These are phyloP conservation scores for Limnodromus scolopaceus DNA, from an alignment of 2,797 vertebrate genomes.

Conservation along the genomic window DNA sequence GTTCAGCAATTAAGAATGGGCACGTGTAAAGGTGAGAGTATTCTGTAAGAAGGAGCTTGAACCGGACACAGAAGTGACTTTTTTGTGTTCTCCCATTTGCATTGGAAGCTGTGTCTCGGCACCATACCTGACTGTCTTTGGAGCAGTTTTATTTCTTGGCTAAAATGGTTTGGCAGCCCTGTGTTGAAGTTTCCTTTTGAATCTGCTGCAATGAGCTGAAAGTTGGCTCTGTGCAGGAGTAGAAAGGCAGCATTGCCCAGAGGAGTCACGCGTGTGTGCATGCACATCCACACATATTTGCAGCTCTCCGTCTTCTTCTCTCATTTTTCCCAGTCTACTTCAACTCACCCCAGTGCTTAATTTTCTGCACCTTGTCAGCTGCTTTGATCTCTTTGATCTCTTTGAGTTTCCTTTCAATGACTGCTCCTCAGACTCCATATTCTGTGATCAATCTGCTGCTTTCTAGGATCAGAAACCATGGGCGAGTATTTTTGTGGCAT, in stretches of 20 bases:
- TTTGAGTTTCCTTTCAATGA: constrained; percentile 5
- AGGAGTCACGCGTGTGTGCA: rapidly evolving
- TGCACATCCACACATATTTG: not conserved
- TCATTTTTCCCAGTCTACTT: not conserved
- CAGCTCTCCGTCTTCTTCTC: not conserved
- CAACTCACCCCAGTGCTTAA: not conserved
- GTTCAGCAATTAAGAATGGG: not conserved
- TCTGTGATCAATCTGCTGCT: not conserved
- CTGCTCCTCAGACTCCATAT: constrained; percentile 7
- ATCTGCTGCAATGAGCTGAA: not conserved
- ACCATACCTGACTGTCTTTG: not conserved
- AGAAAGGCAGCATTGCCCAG: not conserved
- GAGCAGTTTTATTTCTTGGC: not conserved
- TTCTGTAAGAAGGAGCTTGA: not conserved
- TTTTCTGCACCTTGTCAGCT: constrained; percentile 6
- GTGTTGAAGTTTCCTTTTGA: not conserved
- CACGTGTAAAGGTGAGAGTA: not conserved
- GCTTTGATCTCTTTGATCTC: constrained; percentile 32
- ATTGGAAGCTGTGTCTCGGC: not conserved
- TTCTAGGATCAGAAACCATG: not conserved
- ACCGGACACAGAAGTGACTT: not conserved
- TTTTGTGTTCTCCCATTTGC: not conserved
- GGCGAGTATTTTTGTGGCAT: not conserved
- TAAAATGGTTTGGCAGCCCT: not conserved
- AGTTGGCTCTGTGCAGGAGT: not conserved